Evolutionary conservation across 2,113 vertebrate genomes (phyloP).

Genomic region (Syrrhaptes paradoxus): DNA sequence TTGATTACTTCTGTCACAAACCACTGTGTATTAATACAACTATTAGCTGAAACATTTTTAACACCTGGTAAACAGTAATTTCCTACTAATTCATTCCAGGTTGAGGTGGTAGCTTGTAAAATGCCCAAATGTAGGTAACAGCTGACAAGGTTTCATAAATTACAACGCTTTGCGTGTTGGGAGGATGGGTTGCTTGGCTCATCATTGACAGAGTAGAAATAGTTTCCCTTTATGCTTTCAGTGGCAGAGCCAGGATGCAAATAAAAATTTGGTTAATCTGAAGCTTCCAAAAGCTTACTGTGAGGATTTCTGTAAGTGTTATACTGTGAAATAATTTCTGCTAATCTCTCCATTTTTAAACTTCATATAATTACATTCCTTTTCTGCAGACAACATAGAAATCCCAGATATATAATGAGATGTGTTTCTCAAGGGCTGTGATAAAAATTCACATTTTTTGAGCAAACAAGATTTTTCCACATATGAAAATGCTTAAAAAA

Average conservation of each 20-base stretch:
- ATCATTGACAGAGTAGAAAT: neutral
- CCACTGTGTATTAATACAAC: neutral
- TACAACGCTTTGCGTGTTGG: rapidly evolving
- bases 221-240: neutral
- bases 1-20: neutral
- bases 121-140: neutral
- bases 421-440: constrained; percentile 48
- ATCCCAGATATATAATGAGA: constrained; percentile 29
- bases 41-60: constrained; percentile 4
- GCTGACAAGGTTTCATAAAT: constrained; percentile 13
- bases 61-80: constrained; percentile 16
- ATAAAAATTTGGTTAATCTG: neutral
- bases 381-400: constrained; percentile 52
- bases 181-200: neutral
- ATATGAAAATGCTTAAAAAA: constrained; percentile 75
- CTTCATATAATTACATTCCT: constrained; percentile 5
- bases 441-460: constrained; percentile 56
- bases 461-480: constrained; percentile 62
- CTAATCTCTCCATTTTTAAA: constrained; percentile 55
- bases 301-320: constrained; percentile 5
- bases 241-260: neutral
- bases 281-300: neutral
- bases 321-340: constrained; percentile 41
- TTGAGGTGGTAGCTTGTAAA: neutral
- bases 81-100: neutral